phyloP scores from a whole-genome alignment of 2,113 vertebrate species.

The Sebastes schlegelii region DNA sequence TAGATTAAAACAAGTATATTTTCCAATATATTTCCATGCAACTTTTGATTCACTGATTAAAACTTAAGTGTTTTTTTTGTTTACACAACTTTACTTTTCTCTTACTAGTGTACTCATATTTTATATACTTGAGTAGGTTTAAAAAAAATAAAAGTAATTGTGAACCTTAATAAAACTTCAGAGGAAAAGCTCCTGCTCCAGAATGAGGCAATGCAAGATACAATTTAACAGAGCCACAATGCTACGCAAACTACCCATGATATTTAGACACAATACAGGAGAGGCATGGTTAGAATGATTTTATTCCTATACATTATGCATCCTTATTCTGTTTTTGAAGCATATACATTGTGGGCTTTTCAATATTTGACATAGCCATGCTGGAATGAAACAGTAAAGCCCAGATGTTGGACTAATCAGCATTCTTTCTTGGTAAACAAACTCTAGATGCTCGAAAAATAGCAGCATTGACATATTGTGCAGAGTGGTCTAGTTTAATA shows the following conservation, averaged over 20 bases:
- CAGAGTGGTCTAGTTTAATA: conserved; percentile 10
- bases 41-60: not conserved
- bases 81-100: not conserved
- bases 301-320: conserved; percentile 46
- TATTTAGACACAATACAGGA: conserved; percentile 1
- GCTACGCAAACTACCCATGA: not conserved
- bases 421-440: conserved; percentile 47
- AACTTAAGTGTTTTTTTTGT: not conserved
- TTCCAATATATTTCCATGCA: not conserved
- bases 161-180: conserved; percentile 11
- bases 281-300: not conserved
- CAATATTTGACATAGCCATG: conserved; percentile 43
- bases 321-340: conserved; percentile 33
- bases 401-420: conserved; percentile 59
- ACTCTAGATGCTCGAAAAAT: conserved; percentile 21
- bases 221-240: conserved; percentile 7
- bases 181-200: not conserved
- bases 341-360: conserved; percentile 20
- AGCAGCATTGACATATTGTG: conserved; percentile 19
- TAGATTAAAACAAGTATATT: too few species aligned
- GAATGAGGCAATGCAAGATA: conserved; percentile 15
- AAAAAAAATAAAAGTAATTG: not conserved
- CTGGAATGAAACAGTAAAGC: conserved; percentile 46
- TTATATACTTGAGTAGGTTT: not conserved
- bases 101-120: not conserved